Evolutionary conservation across 2,888 invertebrate species (phyloP).

Genomic region (Sesia apiformis): DNA sequence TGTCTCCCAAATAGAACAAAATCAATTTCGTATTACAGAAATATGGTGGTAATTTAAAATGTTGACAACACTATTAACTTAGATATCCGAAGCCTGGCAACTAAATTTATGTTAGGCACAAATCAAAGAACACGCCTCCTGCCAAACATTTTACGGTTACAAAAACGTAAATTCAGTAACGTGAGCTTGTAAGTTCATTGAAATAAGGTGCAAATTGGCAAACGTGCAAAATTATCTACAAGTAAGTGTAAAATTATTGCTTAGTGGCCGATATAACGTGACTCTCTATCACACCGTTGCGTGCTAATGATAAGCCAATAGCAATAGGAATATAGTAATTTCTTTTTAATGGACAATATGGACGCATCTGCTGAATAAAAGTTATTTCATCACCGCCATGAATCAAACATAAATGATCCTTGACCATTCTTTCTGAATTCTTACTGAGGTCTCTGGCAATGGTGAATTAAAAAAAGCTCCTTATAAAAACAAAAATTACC

Average conservation of each 20-base stretch:
- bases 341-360: no score
- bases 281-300: not conserved
- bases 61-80: constrained; percentile 10
- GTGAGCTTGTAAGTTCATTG: not conserved
- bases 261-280: not conserved
- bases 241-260: not conserved
- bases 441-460: no score
- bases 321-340: no score
- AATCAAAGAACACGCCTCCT: constrained; percentile 26
- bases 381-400: no score
- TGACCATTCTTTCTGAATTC: no score
- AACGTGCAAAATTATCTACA: constrained; percentile 6
- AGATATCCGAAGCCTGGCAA: constrained; percentile 22
- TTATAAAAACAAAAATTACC: no score
- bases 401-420: no score
- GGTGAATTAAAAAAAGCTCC: no score
- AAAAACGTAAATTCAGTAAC: not conserved
- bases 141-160: not conserved
- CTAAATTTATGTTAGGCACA: constrained; percentile 25
- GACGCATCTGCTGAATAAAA: no score
- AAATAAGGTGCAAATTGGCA: constrained; percentile 11
- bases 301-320: not conserved
- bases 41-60: not conserved
- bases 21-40: not conserved
- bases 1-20: no score